These are phyloP conservation scores for Acanthiza pusilla DNA, from an alignment of 2,797 vertebrate genomes.

Conservation along the genomic window DNA sequence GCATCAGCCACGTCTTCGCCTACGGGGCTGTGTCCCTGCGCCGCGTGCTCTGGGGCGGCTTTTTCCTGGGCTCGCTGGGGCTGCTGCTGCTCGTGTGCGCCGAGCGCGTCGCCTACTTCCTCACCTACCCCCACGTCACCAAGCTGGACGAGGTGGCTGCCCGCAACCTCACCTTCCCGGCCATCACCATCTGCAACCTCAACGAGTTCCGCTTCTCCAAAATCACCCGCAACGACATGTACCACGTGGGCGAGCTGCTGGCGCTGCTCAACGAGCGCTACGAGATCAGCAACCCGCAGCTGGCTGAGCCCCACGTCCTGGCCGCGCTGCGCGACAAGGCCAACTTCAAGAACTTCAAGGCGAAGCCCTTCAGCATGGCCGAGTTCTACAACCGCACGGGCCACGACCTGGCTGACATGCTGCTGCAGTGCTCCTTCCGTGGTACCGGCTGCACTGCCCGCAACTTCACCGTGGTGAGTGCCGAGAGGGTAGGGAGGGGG, in stretches of 20 bases:
- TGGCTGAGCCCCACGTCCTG: constrained; percentile 83
- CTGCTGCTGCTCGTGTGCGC: constrained; percentile 84
- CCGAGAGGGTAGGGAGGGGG: accelerated
- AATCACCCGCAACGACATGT: constrained; percentile 87
- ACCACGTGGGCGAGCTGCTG: constrained; percentile 86
- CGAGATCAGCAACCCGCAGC: constrained; percentile 83
- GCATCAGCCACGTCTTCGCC: constrained; percentile 88
- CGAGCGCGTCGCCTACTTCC: constrained; percentile 86
- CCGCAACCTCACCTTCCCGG: constrained; percentile 85
- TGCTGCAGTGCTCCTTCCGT: constrained; percentile 87
- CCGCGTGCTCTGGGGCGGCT: constrained; percentile 83
- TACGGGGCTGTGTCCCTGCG: constrained; percentile 87
- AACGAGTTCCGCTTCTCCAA: constrained; percentile 89
- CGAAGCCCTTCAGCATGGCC: constrained; percentile 88
- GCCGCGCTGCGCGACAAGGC: constrained; percentile 84
- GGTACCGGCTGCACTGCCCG: constrained; percentile 77
- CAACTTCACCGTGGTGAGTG: constrained; percentile 88
- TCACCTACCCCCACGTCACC: constrained; percentile 94
- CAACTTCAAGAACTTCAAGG: constrained; percentile 87
- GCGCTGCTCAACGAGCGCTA: constrained; percentile 85
- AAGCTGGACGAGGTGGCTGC: constrained; percentile 93
- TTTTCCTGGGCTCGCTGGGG: constrained; percentile 82
- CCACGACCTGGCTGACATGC: constrained; percentile 86
- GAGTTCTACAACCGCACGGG: constrained; percentile 90
- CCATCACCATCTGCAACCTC: constrained; percentile 89